Evolutionary conservation across 1,140 invertebrate genomes (phyloP).

Genomic region (Zophobas morio): DNA sequence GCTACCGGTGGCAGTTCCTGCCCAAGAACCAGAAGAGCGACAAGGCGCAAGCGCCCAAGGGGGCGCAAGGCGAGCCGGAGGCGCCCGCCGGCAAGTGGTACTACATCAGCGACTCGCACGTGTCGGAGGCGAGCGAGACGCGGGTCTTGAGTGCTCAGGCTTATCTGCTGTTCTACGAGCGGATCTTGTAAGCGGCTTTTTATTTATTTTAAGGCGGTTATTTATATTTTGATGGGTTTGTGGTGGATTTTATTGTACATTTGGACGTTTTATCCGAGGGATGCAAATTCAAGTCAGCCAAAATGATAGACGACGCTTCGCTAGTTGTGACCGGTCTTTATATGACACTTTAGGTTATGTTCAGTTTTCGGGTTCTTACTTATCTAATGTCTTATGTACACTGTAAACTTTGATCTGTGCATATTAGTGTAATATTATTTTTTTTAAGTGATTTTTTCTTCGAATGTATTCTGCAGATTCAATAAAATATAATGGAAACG

Average conservation of each 20-base stretch:
- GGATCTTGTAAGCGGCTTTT: conserved; percentile 75
- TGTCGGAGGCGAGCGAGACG: conserved; percentile 84
- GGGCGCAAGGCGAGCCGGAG: conserved; percentile 66
- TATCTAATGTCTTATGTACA: conserved; percentile 27
- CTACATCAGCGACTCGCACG: conserved; percentile 91
- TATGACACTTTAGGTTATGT: conserved; percentile 22
- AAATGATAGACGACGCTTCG: neutral
- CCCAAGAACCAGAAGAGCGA: conserved; percentile 71
- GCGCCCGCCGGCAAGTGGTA: conserved; percentile 90
- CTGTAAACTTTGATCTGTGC: conserved; percentile 21
- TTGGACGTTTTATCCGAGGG: neutral
- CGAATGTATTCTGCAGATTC: conserved; percentile 28
- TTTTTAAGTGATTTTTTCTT: conserved; percentile 21
- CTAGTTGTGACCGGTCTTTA: conserved; percentile 17
- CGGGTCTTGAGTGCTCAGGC: conserved; percentile 90
- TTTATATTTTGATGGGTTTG: conserved; percentile 10
- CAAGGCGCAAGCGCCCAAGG: conserved; percentile 63
- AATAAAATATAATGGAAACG: conserved; percentile 26
- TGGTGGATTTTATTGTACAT: conserved; percentile 30
- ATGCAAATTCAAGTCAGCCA: neutral
- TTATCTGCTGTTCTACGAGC: conserved; percentile 98
- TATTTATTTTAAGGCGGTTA: conserved; percentile 14
- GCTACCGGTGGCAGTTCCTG: conserved; percentile 79
- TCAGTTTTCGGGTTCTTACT: conserved; percentile 20
- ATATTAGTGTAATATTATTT: conserved; percentile 32